phyloP scores from a whole-genome alignment of 30 jellyfish, hydroid and myxozoan genomes.

The Chironex yamaguchii region DNA sequence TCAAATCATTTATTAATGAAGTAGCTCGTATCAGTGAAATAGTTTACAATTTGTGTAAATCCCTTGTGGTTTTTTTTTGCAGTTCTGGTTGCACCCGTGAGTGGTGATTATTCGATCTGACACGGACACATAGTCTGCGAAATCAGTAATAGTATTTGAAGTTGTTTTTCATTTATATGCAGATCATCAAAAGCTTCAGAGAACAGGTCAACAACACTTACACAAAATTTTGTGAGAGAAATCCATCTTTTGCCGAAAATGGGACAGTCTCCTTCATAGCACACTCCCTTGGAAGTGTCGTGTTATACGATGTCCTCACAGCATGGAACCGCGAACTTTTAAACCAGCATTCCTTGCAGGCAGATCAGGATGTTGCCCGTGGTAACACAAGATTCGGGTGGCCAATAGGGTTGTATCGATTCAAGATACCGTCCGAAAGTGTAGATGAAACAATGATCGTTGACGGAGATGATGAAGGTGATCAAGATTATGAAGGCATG shows the following conservation, averaged over 20 bases:
- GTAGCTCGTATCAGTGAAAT: too few relatives aligned
- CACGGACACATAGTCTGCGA: too few relatives aligned
- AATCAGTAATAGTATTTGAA: not conserved
- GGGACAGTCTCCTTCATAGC: constrained; percentile 95
- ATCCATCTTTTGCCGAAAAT: constrained; percentile 81
- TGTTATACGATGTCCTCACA: constrained; percentile 83
- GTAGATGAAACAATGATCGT: not conserved
- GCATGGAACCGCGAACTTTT: constrained; percentile 86
- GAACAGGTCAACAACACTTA: constrained; percentile 81
- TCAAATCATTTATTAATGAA: too few relatives aligned
- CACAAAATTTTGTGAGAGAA: constrained; percentile 61
- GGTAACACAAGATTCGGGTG: not conserved
- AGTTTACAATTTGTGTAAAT: too few relatives aligned
- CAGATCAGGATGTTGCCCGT: constrained; percentile 80
- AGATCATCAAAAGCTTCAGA: constrained; percentile 85
- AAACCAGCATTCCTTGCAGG: constrained; percentile 75
- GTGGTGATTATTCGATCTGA: too few relatives aligned
- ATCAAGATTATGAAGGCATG: not conserved
- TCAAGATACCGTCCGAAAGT: not conserved
- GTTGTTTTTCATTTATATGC: not conserved
- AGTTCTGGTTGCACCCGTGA: too few relatives aligned
- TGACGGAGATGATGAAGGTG: not conserved
- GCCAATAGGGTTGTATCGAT: not conserved
- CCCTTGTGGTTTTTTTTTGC: too few relatives aligned
- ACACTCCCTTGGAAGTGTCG: constrained; percentile 97